Conservation (phyloP, 2,797 vertebrate genomes). For the Lycodopsis pacificus region DNA sequence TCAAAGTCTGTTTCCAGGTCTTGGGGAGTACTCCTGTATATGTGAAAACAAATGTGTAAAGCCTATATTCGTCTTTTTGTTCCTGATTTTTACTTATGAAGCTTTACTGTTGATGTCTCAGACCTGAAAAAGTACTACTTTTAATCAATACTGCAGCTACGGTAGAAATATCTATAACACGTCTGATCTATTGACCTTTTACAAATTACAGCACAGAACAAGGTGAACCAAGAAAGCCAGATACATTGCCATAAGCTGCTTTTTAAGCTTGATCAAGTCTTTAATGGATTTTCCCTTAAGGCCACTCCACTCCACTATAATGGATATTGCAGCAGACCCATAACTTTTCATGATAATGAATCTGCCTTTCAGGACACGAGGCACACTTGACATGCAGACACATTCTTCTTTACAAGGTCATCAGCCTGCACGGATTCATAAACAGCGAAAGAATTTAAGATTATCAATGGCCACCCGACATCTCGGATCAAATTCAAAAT, state of each 20-base stretch:
- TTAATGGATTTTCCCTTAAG: constrained; percentile 41
- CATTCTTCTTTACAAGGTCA: constrained; percentile 69
- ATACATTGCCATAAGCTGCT: constrained; percentile 16
- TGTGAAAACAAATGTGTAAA: not conserved
- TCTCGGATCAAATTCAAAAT: constrained; percentile 59
- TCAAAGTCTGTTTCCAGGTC: not conserved
- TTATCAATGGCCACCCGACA: constrained; percentile 62
- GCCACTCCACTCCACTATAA: constrained; percentile 27
- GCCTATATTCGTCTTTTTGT: not conserved
- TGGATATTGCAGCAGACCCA: constrained; percentile 32
- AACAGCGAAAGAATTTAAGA: constrained; percentile 41
- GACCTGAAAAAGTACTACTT: not conserved
- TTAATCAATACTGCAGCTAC: not conserved
- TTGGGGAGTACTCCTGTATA: not conserved
- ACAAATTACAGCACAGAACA: not conserved
- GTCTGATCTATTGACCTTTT: constrained; percentile 2
- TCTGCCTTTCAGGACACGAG: constrained; percentile 44
- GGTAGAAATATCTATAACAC: not conserved
- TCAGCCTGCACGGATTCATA: constrained; percentile 59
- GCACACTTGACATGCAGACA: constrained; percentile 54
- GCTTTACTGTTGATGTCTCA: not conserved
- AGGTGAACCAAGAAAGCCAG: constrained; percentile 5
- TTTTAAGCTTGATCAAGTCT: constrained; percentile 29
- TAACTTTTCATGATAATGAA: constrained; percentile 56
- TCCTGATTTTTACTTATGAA: not conserved